Evolutionary conservation across 1,140 invertebrate genomes (phyloP).

Genomic region (Micrasema longulum): DNA sequence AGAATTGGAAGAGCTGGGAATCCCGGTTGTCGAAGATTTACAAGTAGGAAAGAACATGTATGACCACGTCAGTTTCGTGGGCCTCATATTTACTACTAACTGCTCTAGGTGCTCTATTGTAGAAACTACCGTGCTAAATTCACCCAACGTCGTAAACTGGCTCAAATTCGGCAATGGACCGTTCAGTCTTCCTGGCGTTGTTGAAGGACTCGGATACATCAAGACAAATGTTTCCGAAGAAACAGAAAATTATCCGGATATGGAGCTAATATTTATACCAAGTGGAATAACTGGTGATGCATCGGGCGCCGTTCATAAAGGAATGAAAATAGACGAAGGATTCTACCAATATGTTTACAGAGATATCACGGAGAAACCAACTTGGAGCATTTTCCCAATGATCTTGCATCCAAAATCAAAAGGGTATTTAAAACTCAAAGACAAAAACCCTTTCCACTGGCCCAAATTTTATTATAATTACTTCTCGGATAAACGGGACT

Average conservation of each 20-base stretch:
- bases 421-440: constrained; percentile 75
- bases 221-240: constrained; percentile 71
- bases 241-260: constrained; percentile 70
- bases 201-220: constrained; percentile 69
- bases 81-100: constrained; percentile 71
- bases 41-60: constrained; percentile 76
- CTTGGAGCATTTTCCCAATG: constrained; percentile 59
- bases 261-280: constrained; percentile 72
- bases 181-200: constrained; percentile 68
- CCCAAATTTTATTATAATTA: constrained; percentile 52
- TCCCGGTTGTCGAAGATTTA: constrained; percentile 72
- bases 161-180: constrained; percentile 65
- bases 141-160: constrained; percentile 59
- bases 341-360: constrained; percentile 71
- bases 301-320: constrained; percentile 70
- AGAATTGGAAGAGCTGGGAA: constrained; percentile 71
- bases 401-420: constrained; percentile 80
- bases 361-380: constrained; percentile 62
- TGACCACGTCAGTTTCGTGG: constrained; percentile 78
- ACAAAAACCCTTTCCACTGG: constrained; percentile 78
- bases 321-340: constrained; percentile 69
- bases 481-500: constrained; percentile 56
- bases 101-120: constrained; percentile 61
- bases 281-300: constrained; percentile 73
- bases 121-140: constrained; percentile 59